phyloP scores from a whole-genome alignment of 1,140 invertebrate genomes.

The Dreissena rostriformis region DNA sequence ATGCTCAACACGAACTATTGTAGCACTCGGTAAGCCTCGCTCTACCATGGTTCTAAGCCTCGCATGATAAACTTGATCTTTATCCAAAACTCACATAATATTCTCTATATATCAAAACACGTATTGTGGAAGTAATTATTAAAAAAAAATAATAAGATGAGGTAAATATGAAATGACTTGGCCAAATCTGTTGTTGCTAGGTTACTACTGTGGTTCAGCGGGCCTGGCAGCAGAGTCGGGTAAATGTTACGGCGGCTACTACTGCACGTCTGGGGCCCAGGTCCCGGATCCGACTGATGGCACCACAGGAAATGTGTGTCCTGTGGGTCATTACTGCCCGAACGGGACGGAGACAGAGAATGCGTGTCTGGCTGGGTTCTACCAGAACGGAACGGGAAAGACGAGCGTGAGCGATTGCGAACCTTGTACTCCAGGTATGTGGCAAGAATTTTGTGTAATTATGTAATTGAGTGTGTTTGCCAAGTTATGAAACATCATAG shows the following conservation, averaged over 20 bases:
- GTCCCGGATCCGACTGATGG: conserved; percentile 71
- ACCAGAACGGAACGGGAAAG: conserved; percentile 73
- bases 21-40: too few relatives aligned
- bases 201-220: conserved; percentile 72
- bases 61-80: too few relatives aligned
- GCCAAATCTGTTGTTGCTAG: conserved; percentile 48
- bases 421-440: conserved; percentile 73
- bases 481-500: too few relatives aligned
- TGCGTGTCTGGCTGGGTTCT: conserved; percentile 72
- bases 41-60: too few relatives aligned
- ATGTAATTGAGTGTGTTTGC: too few relatives aligned
- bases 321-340: conserved; percentile 73
- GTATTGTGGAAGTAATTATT: too few relatives aligned
- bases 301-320: conserved; percentile 72
- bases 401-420: conserved; percentile 68
- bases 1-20: too few relatives aligned
- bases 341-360: conserved; percentile 64
- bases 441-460: too few relatives aligned
- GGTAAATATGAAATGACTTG: background rate
- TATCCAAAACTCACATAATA: too few relatives aligned
- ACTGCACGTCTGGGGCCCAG: conserved; percentile 71
- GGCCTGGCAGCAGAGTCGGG: conserved; percentile 72
- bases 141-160: too few relatives aligned
- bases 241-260: conserved; percentile 74
- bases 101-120: too few relatives aligned